Evolutionary conservation across 2,113 vertebrate species (phyloP).

Genomic region (Poeciliopsis turrubarensis): DNA sequence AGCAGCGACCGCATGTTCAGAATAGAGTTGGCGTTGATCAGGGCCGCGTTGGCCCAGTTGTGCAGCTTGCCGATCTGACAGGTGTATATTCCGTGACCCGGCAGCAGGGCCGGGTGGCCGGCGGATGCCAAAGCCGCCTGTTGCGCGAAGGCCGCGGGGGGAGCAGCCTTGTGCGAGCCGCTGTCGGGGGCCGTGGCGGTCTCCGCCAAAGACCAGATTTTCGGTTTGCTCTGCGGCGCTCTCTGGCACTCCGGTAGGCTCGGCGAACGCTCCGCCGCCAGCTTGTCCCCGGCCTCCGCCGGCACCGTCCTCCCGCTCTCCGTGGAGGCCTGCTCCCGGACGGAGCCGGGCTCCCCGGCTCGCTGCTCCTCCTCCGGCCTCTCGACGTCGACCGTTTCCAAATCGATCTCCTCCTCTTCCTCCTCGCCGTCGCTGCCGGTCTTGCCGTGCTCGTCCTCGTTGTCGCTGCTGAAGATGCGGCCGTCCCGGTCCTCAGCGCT

Average conservation of each 20-base stretch:
- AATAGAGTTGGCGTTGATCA: slow-evolving; percentile 94
- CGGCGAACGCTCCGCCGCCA: slow-evolving; percentile 79
- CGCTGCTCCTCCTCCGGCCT: slow-evolving; percentile 91
- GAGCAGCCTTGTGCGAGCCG: slow-evolving; percentile 81
- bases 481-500: slow-evolving; percentile 94
- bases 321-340: slow-evolving; percentile 71
- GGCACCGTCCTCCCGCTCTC: slow-evolving; percentile 83
- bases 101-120: slow-evolving; percentile 92
- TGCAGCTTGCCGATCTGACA: slow-evolving; percentile 98
- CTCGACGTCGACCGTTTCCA: slow-evolving; percentile 97
- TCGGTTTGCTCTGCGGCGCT: slow-evolving; percentile 90
- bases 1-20: slow-evolving; percentile 94
- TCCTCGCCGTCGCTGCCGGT: slow-evolving; percentile 90
- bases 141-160: slow-evolving; percentile 74
- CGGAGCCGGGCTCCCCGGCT: slow-evolving; percentile 81
- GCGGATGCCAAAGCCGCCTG: slow-evolving; percentile 72
- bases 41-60: slow-evolving; percentile 97
- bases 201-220: slow-evolving; percentile 99
- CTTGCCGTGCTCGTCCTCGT: slow-evolving; percentile 84
- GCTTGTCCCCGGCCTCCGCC: slow-evolving; percentile 80
- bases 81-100: slow-evolving; percentile 97
- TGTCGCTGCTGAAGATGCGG: slow-evolving; percentile 94
- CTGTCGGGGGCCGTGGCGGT: slow-evolving; percentile 95
- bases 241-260: slow-evolving; percentile 84
- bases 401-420: slow-evolving; percentile 94